These are phyloP conservation scores for Ceratotherium simum DNA, from an alignment of 2,113 vertebrate species.

Conservation along the genomic window DNA sequence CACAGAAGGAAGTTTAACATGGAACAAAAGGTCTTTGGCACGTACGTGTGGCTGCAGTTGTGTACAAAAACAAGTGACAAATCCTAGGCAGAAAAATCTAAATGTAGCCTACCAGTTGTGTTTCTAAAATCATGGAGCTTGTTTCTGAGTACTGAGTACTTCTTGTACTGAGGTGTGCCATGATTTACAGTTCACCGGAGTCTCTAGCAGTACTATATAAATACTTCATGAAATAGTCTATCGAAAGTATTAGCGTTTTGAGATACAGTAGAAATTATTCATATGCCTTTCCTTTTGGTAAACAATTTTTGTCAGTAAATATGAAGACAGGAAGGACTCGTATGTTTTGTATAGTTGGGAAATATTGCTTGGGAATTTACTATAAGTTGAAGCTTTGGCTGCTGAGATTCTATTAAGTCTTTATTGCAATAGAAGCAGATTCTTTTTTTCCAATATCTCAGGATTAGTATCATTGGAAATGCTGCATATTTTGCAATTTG, in stretches of 20 bases:
- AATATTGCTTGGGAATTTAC: conserved; percentile 9
- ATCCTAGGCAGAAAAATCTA: neutral
- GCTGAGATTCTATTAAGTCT: neutral
- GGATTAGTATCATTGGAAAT: neutral
- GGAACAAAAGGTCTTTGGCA: neutral
- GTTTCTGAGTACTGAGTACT: too few relatives aligned
- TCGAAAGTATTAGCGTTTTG: conserved; percentile 51
- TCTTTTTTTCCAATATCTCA: neutral
- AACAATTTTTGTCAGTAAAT: conserved; percentile 38
- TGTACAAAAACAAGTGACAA: neutral
- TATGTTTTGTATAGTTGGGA: conserved; percentile 10
- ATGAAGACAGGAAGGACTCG: neutral
- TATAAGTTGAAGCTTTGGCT: neutral
- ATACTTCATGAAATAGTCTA: conserved; percentile 21
- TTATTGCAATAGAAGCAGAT: neutral
- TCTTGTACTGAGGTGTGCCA: neutral
- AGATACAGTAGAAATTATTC: neutral
- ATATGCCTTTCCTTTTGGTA: neutral
- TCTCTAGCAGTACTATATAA: neutral
- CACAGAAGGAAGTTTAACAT: neutral
- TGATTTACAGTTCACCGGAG: conserved; percentile 5
- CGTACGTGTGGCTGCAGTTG: neutral
- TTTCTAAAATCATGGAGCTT: neutral
- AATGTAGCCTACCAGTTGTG: neutral
- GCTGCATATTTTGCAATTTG: conserved; percentile 1